Percentiles rank a stretch among this genome's conserved stretches.
These are phyloP conservation scores for Timandra comae DNA, from an alignment of 2,888 invertebrate genomes.

Conservation along the genomic window DNA sequence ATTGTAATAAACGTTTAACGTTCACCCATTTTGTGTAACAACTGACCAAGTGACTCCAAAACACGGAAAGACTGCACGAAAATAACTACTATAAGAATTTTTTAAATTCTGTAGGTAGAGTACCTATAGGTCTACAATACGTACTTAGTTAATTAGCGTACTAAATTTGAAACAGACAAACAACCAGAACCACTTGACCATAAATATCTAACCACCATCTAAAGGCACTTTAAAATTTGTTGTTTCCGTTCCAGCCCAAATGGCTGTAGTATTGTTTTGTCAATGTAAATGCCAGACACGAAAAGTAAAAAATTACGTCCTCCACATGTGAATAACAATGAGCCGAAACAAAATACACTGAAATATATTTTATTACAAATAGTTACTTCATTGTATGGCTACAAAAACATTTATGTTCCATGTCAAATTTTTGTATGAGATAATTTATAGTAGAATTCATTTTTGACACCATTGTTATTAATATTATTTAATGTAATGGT, in stretches of 20 bases:
- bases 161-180: too few species aligned
- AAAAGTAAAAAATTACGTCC: constrained; percentile 44
- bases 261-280: constrained; percentile 40
- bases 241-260: constrained; percentile 38
- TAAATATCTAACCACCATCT: constrained; percentile 13
- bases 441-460: constrained; percentile 12
- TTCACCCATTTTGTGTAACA: too few species aligned
- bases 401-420: constrained; percentile 16
- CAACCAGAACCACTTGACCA: too few species aligned
- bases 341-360: constrained; percentile 16
- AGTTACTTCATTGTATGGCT: constrained; percentile 18
- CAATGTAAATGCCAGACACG: constrained; percentile 24
- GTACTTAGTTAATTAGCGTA: too few species aligned
- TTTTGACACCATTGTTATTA: background rate
- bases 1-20: too few species aligned
- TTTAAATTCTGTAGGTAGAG: too few species aligned
- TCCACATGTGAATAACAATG: constrained; percentile 42
- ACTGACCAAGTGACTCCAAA: too few species aligned
- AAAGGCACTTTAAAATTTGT: constrained; percentile 38
- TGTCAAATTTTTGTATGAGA: constrained; percentile 11
- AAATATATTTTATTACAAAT: constrained; percentile 18
- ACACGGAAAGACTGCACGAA: too few species aligned
- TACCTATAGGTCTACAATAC: too few species aligned
- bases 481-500: too few species aligned
- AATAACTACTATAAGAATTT: too few species aligned